Evolutionary conservation across 2,888 invertebrate genomes (phyloP), one percentile per base, ranked within the genome.

Genomic region (Zaprionus bogoriensis): DNA sequence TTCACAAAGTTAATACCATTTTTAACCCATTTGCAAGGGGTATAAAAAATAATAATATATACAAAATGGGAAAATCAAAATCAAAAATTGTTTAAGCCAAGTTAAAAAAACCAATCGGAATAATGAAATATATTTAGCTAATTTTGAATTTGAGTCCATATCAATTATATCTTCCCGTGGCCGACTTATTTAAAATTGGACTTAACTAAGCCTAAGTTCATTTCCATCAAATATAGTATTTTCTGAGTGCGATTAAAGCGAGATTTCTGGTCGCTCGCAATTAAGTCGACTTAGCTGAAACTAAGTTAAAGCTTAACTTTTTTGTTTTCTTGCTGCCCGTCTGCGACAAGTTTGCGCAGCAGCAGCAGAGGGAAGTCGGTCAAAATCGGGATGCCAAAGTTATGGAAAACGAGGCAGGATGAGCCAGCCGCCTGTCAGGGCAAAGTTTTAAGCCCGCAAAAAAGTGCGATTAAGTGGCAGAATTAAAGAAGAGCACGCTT

Each of bases 181-280:
- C n/a, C n/a, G n/a, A n/a, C n/a, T n/a, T n/a, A n/a, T n/a, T n/a
- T n/a, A n/a, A n/a, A n/a, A n/a, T n/a, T n/a, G n/a, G n/a, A n/a
- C n/a, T n/a, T n/a, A n/a, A n/a, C n/a, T n/a, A n/a, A n/a, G n/a
- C n/a, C n/a, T n/a, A n/a, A n/a, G n/a, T n/a, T n/a, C n/a, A n/a
- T n/a, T n/a, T n/a, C n/a, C n/a, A n/a, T n/a, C n/a, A n/a, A n/a
- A n/a, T n/a, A n/a, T n/a, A n/a, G n/a, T n/a, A n/a, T n/a, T n/a
- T 32, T 12, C 32, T 12, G 14, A 36, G 17, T 36, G 32, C 32
- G 20, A 17, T 39, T n/a, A 20, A 17, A n/a, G 14, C 10, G 14
- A 39, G 32, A 36, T 14, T n/a, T n/a, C n/a, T n/a, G n/a, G n/a
- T n/a, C n/a, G n/a, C 65, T 65, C 65, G 47, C 57, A 65, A 65